phyloP scores from a whole-genome alignment of 2,888 invertebrate genomes.

The Eledone cirrhosa region DNA sequence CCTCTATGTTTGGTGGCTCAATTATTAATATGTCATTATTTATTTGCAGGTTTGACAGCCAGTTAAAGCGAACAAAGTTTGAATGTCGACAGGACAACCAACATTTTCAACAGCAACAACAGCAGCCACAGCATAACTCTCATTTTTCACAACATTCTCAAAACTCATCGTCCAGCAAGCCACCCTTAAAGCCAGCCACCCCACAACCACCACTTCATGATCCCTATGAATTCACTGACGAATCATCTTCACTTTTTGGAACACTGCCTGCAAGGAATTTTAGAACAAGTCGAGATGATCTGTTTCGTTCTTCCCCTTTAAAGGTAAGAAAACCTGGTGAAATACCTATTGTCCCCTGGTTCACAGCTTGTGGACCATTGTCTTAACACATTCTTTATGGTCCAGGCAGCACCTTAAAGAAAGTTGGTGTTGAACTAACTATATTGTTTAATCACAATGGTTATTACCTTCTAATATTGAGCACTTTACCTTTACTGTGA shows the following conservation, averaged over 20 bases:
- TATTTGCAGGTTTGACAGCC: conserved; percentile 83
- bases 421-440: too few relatives aligned
- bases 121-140: conserved; percentile 12
- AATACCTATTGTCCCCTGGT: neutral
- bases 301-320: conserved; percentile 49
- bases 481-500: neutral
- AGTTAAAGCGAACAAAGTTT: conserved; percentile 78
- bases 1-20: neutral
- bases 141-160: conserved; percentile 26
- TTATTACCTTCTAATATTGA: neutral
- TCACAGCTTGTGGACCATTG: too few relatives aligned
- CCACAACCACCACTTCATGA: conserved; percentile 71
- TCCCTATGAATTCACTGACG: conserved; percentile 80
- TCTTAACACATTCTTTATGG: too few relatives aligned
- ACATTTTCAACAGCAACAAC: conserved; percentile 19
- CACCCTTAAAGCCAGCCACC: conserved; percentile 42
- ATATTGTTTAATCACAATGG: too few relatives aligned
- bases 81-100: conserved; percentile 36
- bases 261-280: conserved; percentile 47
- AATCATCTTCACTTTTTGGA: conserved; percentile 63
- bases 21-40: conserved; percentile 26
- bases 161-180: conserved; percentile 12
- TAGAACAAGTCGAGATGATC: conserved; percentile 55
- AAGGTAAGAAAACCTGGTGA: neutral
- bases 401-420: too few relatives aligned